phyloP scores from a whole-genome alignment of 2,113 vertebrate species.

The Ornithorhynchus anatinus region DNA sequence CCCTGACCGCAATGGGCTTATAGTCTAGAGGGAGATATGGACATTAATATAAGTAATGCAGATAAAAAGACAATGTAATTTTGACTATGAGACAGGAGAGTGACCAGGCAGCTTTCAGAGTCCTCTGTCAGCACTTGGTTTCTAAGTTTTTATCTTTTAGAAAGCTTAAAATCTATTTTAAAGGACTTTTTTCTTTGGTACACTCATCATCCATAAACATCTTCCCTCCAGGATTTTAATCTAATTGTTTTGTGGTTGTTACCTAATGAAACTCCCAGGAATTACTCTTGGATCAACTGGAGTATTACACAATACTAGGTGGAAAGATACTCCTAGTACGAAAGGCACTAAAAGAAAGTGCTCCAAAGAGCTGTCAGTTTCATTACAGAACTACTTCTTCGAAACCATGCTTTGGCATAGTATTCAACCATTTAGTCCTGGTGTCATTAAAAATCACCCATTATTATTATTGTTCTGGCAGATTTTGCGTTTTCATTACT shows the following conservation, averaged over 20 bases:
- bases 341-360: conserved; percentile 63
- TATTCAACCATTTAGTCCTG: conserved; percentile 72
- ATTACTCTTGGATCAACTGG: conserved; percentile 47
- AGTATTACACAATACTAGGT: conserved; percentile 60
- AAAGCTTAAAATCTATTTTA: conserved; percentile 17
- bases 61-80: neutral
- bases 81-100: conserved; percentile 10
- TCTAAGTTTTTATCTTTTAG: conserved; percentile 18
- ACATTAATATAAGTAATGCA: too few species aligned
- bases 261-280: conserved; percentile 59
- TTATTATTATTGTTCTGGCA: conserved; percentile 73
- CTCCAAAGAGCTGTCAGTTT: conserved; percentile 71
- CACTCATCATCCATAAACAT: conserved; percentile 49
- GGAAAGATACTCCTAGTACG: conserved; percentile 64
- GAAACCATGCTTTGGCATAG: conserved; percentile 71
- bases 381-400: conserved; percentile 71
- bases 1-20: too few species aligned
- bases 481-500: conserved; percentile 74
- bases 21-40: too few species aligned
- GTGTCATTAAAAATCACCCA: conserved; percentile 74
- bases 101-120: conserved; percentile 12
- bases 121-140: neutral
- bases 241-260: conserved; percentile 61
- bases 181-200: conserved; percentile 19
- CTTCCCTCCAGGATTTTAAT: conserved; percentile 46